These are phyloP conservation scores for Chrysocyon brachyurus DNA, from an alignment of 2,797 vertebrate species.

Conservation along the genomic window DNA sequence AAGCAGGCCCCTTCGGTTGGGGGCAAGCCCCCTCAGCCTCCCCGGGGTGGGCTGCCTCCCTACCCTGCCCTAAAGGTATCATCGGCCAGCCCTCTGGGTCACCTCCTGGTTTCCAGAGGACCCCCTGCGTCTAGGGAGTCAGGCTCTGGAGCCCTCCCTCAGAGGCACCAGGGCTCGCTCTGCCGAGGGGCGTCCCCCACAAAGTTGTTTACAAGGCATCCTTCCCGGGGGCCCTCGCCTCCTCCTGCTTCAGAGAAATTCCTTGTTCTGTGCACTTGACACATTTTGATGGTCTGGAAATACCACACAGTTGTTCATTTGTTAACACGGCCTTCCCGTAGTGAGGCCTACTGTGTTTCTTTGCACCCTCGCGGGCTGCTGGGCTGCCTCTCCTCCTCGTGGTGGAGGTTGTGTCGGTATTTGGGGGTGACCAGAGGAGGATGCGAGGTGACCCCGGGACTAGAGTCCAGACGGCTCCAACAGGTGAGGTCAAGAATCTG, in stretches of 20 bases:
- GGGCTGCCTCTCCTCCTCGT: neutral
- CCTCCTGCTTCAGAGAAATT: constrained; percentile 43
- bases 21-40: neutral
- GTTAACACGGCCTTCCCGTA: constrained; percentile 37
- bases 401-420: constrained; percentile 1
- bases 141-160: neutral
- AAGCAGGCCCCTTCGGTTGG: neutral
- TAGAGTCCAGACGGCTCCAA: neutral
- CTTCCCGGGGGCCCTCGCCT: neutral
- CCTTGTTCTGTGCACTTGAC: constrained; percentile 33
- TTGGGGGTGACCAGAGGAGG: neutral
- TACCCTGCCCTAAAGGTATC: neutral
- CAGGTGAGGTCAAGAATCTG: constrained; percentile 15
- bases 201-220: neutral
- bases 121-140: neutral
- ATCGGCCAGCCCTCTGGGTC: neutral
- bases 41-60: neutral
- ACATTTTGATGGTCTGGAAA: constrained; percentile 13
- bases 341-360: neutral
- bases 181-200: neutral
- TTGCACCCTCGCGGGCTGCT: neutral
- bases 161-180: neutral
- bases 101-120: neutral
- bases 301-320: constrained; percentile 48
- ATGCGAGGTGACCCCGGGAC: neutral